These are phyloP conservation scores for Bos taurus DNA, from an alignment of 2,113 vertebrate species.

Conservation along the genomic window ARS-UCD2.0 NC_037356.1:49974501-49975000, in stretches of 20 bases:
- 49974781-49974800: neutral
- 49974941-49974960: neutral
- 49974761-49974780: neutral
- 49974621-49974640: neutral
- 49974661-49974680: neutral
- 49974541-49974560: no score
- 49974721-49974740: neutral
- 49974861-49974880: neutral
- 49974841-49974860: neutral
- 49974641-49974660: neutral
- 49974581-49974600: neutral
- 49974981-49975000: neutral
- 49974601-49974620: neutral
- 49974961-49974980: neutral
- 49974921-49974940: neutral
- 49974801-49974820: neutral
- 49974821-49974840: accelerated
- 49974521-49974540: neutral
- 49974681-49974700: no score
- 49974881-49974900: neutral
- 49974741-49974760: neutral
- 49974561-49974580: neutral
- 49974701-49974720: neutral
- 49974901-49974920: accelerated
- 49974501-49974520: neutral